Evolutionary conservation across 2,888 invertebrate species (phyloP), one percentile per base, ranked within the genome.

Genomic region (Mesorhabditis sp.): DNA sequence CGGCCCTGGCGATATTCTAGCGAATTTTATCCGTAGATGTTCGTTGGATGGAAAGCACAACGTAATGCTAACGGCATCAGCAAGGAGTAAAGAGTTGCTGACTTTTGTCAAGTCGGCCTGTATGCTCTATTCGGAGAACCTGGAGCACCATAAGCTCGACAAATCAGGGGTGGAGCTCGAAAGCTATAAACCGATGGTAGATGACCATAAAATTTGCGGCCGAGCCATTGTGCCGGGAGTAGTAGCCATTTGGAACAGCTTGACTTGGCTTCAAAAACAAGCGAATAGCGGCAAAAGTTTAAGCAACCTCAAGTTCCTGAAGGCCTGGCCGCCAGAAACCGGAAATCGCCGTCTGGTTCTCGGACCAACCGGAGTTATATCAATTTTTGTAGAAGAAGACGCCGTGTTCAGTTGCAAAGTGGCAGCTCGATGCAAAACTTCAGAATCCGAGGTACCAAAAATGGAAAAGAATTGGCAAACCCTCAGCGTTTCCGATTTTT

Each of bases 1-100:
- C 4, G 80, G 80, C 3, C 77, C 81, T 4, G 73, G 76, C 6
- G 70, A 73, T 4, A 74, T 74, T 5, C 67, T 82, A 5, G 70
- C 74, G 0, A 72, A 70, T 2, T 77, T 81, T 50, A 73, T 76
- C n/a, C 41, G 74, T 13, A 3, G 44, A 15, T n/a, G 43, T n/a
- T 63, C 70, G n/a, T 43, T 42, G n/a, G 13, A 66, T 43, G 41
- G 62, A 67, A 72, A 65, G 43, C 58, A 50, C 43, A 28, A 15
- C 5, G 15, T 71, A 28, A 62, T 65, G 13, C n/a, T 13, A 6
- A 43, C 62, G 3, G 4, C 58, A 2, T 50, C 58, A 50, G 58
- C n/a, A 1, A 50, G n/a, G n/a, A 13, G 10, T 13, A 50, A 50
- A 50, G 58, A 50, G 58, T 13, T 50, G 7, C 58, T 13, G 7